Evolutionary conservation across 2,797 vertebrate genomes (phyloP).

Genomic region (Phalloptychus januarius): DNA sequence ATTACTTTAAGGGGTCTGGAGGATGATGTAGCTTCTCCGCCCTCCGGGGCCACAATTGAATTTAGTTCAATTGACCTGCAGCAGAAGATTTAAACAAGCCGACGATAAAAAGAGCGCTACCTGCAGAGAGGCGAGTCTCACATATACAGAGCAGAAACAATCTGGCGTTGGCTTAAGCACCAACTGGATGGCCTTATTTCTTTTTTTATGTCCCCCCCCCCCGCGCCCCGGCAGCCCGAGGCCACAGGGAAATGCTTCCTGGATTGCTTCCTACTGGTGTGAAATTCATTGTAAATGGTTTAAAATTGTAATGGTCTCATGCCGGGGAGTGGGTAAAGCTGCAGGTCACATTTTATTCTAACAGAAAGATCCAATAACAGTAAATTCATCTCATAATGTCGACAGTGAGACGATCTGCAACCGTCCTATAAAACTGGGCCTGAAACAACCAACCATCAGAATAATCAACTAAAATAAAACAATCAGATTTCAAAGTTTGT

Average conservation of each 20-base stretch:
- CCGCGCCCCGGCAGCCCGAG: conserved; percentile 8
- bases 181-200: conserved; percentile 38
- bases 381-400: background rate
- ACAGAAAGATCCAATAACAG: background rate
- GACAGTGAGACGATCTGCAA: background rate
- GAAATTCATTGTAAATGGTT: conserved; percentile 20
- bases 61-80: conserved; percentile 63
- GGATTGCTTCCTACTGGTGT: background rate
- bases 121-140: conserved; percentile 33
- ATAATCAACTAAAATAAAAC: too few relatives aligned
- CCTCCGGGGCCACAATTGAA: conserved; percentile 63
- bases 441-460: too few relatives aligned
- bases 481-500: too few relatives aligned
- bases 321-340: background rate
- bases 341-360: background rate
- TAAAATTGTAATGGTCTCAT: conserved; percentile 5
- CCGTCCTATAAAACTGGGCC: background rate
- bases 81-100: conserved; percentile 54
- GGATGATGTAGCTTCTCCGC: conserved; percentile 54
- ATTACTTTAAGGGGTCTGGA: conserved; percentile 67
- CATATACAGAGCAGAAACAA: conserved; percentile 49
- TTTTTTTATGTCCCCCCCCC: conserved; percentile 19
- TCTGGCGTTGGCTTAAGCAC: conserved; percentile 39
- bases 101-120: conserved; percentile 48
- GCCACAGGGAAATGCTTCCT: conserved; percentile 9